Base-by-base conservation (phyloP, 2,113 vertebrate species). In the Gasterosteus aculeatus region DNA sequence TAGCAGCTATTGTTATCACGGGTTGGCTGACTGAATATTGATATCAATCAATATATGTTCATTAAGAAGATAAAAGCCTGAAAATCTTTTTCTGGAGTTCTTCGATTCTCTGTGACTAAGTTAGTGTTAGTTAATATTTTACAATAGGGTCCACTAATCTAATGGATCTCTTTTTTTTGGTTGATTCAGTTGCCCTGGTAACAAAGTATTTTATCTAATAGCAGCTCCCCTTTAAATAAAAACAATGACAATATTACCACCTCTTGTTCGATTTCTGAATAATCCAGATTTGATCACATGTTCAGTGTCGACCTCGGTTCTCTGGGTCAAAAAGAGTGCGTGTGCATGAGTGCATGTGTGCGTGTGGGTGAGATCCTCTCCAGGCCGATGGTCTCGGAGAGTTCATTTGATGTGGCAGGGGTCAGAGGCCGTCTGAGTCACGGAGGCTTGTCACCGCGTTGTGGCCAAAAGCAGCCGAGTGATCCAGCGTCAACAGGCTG, bases 321-420 rank as follows among this genome's bases (percentile, higher is more conserved):
- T 44, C 12, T 1, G 1, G 57, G 78, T 75, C 62, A 54, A 54
- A 78, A 73, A 39, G 62, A 65, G 58, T 69, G 56, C 10, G 18
- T 31, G 72, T 61, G 76, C 14, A 57, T 56, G 73, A 33, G 54
- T 19, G 58, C 15, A 58, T 46, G 66, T 75, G 64, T 53, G 65
- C 69, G 64, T 66, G 71, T 72, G 76, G 46, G 51, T 63, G 67
- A 54, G 67, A 38, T 61, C 58, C 6, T 0, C 16, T 31, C 65
- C 22, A 3, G 47, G 60, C 64, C 62, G 57, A 7, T 11, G 29
- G 59, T 69, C 59, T 54, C 6, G 49, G 46, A n/a, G 60, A 78
- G 66, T 60, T 84, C 58, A 78, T 81, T 16, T 51, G 44, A 87
- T 61, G 62, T 38, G 77, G 77, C 73, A 80, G 77, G 5, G 69